These are phyloP conservation scores for Podarcis muralis DNA, from an alignment of 2,113 vertebrate species.

Conservation along the genomic window DNA sequence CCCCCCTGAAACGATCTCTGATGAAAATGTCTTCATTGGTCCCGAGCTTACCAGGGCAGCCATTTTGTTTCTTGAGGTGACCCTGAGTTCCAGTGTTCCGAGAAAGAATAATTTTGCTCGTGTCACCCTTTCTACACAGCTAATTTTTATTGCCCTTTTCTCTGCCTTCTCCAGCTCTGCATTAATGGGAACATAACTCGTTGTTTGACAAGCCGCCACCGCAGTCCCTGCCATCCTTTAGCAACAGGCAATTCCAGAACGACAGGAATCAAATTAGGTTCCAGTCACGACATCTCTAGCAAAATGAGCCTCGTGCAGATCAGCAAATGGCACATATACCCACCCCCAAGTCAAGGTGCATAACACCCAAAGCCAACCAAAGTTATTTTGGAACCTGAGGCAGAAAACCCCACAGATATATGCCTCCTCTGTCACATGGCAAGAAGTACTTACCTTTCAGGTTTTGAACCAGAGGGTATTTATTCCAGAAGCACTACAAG, in stretches of 20 bases:
- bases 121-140: neutral
- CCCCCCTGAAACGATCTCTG: neutral
- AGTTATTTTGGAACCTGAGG: too few relatives aligned
- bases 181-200: constrained; percentile 3
- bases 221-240: neutral
- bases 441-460: too few relatives aligned
- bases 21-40: neutral
- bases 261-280: neutral
- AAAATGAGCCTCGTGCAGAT: neutral
- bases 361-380: too few relatives aligned
- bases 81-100: neutral
- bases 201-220: neutral
- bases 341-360: too few relatives aligned
- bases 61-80: neutral
- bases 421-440: neutral
- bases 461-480: too few relatives aligned
- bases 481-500: too few relatives aligned
- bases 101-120: neutral
- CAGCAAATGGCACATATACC: too few relatives aligned
- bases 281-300: neutral
- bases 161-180: neutral
- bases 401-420: too few relatives aligned
- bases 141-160: neutral
- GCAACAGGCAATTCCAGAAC: neutral
- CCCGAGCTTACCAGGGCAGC: neutral